Conservation (phyloP, 2,797 vertebrate species). For the Pogoniulus pusillus region DNA sequence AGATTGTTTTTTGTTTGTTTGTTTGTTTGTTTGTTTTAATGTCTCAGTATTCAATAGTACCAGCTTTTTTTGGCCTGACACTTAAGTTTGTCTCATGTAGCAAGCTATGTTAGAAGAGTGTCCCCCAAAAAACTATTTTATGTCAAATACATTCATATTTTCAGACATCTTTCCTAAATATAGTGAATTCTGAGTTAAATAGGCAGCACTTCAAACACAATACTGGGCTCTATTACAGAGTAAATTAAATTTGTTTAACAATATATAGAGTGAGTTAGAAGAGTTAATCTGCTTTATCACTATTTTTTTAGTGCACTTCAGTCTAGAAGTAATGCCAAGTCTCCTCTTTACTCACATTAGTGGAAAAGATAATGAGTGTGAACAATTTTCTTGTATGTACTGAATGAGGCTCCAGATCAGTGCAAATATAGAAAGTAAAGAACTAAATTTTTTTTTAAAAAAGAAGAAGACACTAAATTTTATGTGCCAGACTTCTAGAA, state of each 20-base stretch:
- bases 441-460: too few species aligned
- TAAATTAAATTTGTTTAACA: neutral
- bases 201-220: neutral
- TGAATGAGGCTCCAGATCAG: neutral
- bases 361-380: neutral
- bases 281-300: neutral
- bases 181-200: neutral
- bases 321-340: neutral
- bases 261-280: neutral
- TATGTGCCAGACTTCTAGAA: neutral
- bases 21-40: constrained; percentile 3
- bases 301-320: neutral
- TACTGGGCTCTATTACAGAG: neutral
- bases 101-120: neutral
- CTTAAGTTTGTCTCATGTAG: constrained; percentile 7
- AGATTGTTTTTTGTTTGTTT: neutral
- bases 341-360: neutral
- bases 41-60: neutral
- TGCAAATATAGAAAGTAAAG: neutral
- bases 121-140: neutral
- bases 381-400: neutral
- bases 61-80: neutral
- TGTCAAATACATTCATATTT: constrained; percentile 33
- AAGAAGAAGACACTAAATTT: too few species aligned
- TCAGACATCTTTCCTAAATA: constrained; percentile 21